Conservation (phyloP, 2,113 vertebrate species). For the Phoenicopterus ruber region DNA sequence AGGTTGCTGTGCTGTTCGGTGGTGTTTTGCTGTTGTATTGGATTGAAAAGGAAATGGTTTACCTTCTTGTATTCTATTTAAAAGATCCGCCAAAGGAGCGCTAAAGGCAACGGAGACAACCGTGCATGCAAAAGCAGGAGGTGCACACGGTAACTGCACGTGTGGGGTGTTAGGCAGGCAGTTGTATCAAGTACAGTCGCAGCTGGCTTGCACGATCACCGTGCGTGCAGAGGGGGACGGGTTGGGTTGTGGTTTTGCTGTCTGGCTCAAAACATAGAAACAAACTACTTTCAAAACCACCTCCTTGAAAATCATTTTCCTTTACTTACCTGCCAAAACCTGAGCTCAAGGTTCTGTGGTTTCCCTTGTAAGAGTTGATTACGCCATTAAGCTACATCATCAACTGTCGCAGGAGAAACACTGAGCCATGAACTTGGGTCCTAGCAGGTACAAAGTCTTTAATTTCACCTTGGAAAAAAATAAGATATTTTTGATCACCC, state of each 20-base stretch:
- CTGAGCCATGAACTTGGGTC: conserved; percentile 21
- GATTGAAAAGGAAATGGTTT: neutral
- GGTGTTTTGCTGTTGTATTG: neutral
- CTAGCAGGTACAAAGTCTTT: conserved; percentile 9
- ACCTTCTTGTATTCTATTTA: neutral
- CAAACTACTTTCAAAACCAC: neutral
- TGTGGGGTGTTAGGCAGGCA: rapidly evolving
- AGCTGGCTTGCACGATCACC: neutral
- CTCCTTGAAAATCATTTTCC: neutral
- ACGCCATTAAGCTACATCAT: neutral
- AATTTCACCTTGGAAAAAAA: neutral
- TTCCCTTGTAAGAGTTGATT: neutral
- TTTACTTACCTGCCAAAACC: neutral
- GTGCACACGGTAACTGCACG: rapidly evolving
- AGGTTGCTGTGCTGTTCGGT: neutral
- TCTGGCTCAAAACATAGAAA: neutral
- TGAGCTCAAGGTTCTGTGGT: conserved; percentile 8
- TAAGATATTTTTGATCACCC: neutral
- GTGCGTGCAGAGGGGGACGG: neutral
- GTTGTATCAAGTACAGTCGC: rapidly evolving
- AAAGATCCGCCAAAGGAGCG: neutral
- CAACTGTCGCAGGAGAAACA: conserved; percentile 7
- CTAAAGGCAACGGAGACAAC: neutral
- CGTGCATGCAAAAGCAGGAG: rapidly evolving
- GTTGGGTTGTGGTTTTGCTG: neutral